phyloP scores from a whole-genome alignment of 1,140 invertebrate genomes.

The Papilio helenus region DNA sequence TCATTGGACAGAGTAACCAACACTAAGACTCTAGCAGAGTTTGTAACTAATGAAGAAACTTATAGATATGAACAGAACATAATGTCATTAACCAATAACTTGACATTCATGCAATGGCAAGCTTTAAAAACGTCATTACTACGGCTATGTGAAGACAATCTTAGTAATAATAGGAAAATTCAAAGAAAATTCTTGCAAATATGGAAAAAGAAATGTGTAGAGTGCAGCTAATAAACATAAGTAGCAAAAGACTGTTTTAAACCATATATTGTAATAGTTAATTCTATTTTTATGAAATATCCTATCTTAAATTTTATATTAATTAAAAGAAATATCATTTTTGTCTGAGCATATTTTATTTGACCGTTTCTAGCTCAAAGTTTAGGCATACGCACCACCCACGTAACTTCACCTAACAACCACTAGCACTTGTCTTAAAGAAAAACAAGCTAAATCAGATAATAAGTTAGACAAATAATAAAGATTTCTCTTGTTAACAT shows the following conservation, averaged over 20 bases:
- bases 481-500: conserved; percentile 7
- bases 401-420: too few species aligned
- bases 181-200: conserved; percentile 67
- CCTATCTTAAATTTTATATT: neutral
- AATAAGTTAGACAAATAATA: neutral
- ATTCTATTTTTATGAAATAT: neutral
- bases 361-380: neutral
- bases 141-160: conserved; percentile 48
- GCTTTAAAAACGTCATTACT: conserved; percentile 59
- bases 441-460: neutral
- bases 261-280: neutral
- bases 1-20: conserved; percentile 59
- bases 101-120: conserved; percentile 81
- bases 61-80: conserved; percentile 63
- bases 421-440: too few species aligned
- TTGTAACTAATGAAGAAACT: conserved; percentile 70
- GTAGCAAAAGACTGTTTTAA: too few species aligned
- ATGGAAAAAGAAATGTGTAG: conserved; percentile 75
- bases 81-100: conserved; percentile 68
- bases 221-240: conserved; percentile 56
- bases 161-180: conserved; percentile 61
- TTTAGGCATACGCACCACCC: neutral
- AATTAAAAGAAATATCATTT: neutral
- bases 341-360: neutral
- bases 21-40: conserved; percentile 57